Base-by-base conservation (phyloP, 2,888 invertebrate species). In the Idaea straminata region DNA sequence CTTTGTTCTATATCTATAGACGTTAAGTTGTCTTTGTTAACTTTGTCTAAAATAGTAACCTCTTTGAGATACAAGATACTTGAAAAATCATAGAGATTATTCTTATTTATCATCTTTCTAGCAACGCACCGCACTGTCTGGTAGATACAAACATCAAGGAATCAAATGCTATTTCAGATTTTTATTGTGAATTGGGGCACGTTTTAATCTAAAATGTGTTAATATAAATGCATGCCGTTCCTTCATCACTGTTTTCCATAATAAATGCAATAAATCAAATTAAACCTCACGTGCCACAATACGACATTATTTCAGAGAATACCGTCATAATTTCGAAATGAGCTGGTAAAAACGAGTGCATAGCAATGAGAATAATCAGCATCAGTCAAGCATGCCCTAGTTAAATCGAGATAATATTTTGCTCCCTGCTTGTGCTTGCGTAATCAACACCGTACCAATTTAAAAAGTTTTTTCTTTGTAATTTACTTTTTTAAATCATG, bases 341-440 rank as follows among this genome's bases (percentile, higher is more conserved):
- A 65, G 65, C 71, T 64, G 66, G 66, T 64, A 70, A 74, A 47
- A 13, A 75, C 67, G 64, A 72, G 67, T 70, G 75, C 71, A 74
- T 74, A 70, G 65, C 67, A 75, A 78, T 72, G 75, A 70, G 75
- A 68, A 73, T 67, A 74, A 79, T 77, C 77, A 78, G 66, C 77
- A 78, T 78, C 75, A 72, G 69, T 78, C 77, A 69, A 66, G 69
- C 69, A 62, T 64, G 68, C 64, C 67, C 67, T 69, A 69, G 67
- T 70, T 68, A 66, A 63, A 67, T 59, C 62, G 67, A 64, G 67
- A 71, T 68, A 66, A 67, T 69, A 68, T 69, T 69, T 65, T 25
- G 25, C 25, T 66, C 64, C 66, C 64, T 66, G 66, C 68, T 68
- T 64, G 64, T 66, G 64, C 34, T 59, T 58, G 57, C 25, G 65